Evolutionary conservation across 2,113 vertebrate species (phyloP).

Genomic region (Mesembrinibis cayennensis): DNA sequence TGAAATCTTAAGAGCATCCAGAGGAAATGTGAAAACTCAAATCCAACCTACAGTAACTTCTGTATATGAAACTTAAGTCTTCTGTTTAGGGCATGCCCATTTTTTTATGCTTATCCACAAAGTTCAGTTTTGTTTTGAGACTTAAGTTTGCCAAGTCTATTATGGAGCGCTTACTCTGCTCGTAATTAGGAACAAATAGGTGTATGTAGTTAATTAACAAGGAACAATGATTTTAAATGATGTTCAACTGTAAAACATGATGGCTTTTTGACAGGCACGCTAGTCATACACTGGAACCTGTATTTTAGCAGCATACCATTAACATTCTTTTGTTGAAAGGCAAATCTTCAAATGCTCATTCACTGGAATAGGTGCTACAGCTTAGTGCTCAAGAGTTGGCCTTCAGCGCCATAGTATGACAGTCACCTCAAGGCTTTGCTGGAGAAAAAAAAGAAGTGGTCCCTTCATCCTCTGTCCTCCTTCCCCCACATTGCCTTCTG

Average conservation of each 20-base stretch:
- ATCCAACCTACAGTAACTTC: not conserved
- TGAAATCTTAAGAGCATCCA: not conserved
- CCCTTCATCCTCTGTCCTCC: not conserved
- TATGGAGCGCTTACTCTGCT: not conserved
- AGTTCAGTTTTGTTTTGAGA: not conserved
- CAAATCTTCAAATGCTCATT: not conserved
- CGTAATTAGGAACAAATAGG: not conserved
- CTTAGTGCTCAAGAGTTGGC: not conserved
- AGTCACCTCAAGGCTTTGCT: not conserved
- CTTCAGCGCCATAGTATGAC: not conserved
- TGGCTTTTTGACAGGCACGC: not conserved
- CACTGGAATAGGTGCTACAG: not conserved
- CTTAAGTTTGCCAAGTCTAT: not conserved
- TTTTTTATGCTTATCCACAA: not conserved
- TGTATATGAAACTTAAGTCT: not conserved
- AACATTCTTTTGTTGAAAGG: not conserved
- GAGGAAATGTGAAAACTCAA: not conserved
- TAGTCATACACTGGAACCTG: not conserved
- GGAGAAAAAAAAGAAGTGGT: not conserved
- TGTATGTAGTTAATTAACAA: not conserved
- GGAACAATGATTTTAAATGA: not conserved
- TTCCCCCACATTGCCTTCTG: not conserved
- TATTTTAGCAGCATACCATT: not conserved
- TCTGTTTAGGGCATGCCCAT: not conserved
- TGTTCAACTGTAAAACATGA: not conserved